These are phyloP conservation scores for Corythornis cristatus DNA, from an alignment of 2,113 vertebrate genomes.

Conservation along the genomic window DNA sequence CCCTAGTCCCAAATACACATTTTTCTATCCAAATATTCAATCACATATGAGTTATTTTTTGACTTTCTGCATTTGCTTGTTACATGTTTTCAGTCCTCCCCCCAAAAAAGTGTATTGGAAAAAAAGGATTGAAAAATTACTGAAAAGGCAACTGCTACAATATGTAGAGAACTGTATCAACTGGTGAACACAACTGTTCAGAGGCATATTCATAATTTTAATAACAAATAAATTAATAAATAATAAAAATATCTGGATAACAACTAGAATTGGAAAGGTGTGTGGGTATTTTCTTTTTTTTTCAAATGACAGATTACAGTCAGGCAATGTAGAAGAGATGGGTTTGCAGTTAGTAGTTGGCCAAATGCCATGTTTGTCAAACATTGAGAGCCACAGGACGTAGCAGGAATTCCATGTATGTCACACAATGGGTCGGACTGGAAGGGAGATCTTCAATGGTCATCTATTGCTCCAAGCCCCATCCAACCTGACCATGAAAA, in stretches of 20 bases:
- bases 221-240: too few relatives aligned
- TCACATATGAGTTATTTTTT: background rate
- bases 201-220: too few relatives aligned
- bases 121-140: background rate
- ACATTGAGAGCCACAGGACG: background rate
- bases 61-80: background rate
- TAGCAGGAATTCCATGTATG: background rate
- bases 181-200: background rate
- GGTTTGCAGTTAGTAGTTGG: background rate
- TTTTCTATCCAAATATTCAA: background rate
- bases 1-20: background rate
- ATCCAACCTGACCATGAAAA: background rate
- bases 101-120: background rate
- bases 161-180: background rate
- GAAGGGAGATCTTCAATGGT: background rate
- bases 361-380: background rate
- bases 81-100: background rate
- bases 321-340: background rate
- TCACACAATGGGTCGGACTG: background rate
- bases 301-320: background rate
- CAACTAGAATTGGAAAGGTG: background rate
- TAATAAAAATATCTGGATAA: background rate
- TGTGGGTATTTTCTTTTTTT: background rate
- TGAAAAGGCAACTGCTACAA: background rate
- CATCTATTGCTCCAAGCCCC: background rate